Evolutionary conservation across 2,888 invertebrate genomes (phyloP).

Genomic region (Fragum whitleyi): DNA sequence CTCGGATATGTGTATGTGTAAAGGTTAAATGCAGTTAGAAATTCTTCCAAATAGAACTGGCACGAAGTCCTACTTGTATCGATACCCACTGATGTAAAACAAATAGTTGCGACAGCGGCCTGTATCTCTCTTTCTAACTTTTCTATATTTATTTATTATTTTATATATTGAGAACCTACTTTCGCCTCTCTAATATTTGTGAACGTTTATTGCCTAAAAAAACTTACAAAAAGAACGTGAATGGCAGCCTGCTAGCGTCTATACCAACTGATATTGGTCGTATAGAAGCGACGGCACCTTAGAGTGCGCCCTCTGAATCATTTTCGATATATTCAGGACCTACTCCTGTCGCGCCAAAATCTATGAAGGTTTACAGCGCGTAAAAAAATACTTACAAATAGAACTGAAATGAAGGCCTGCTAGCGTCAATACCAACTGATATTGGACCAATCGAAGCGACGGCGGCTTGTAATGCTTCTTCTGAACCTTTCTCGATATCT

Average conservation of each 20-base stretch:
- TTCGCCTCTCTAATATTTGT: slow-evolving; percentile 92
- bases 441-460: slow-evolving; percentile 94
- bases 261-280: slow-evolving; percentile 96
- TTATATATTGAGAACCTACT: slow-evolving; percentile 92
- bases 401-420: slow-evolving; percentile 90
- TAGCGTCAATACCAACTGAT: slow-evolving; percentile 95
- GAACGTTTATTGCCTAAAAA: not conserved
- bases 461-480: slow-evolving; percentile 90
- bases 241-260: slow-evolving; percentile 91
- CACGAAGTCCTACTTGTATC: slow-evolving; percentile 92
- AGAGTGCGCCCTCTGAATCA: slow-evolving; percentile 91
- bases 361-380: slow-evolving; percentile 62
- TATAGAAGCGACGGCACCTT: slow-evolving; percentile 92
- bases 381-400: slow-evolving; percentile 44
- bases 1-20: too few species aligned
- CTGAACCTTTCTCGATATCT: slow-evolving; percentile 91
- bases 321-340: slow-evolving; percentile 92
- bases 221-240: slow-evolving; percentile 87
- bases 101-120: slow-evolving; percentile 92
- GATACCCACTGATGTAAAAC: slow-evolving; percentile 95
- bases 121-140: slow-evolving; percentile 90
- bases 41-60: too few species aligned
- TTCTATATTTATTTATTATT: slow-evolving; percentile 85
- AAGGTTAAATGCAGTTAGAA: too few species aligned
- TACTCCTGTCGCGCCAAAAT: slow-evolving; percentile 91